Evolutionary conservation across 1,140 invertebrate species (phyloP).

Genomic region (fruit fly (Drosophila melanogaster)): Release_6_plus_ISO1_MT NT_033779.5:7265001-7265500

Average conservation of each 20-base stretch:
- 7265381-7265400: conserved; percentile 46
- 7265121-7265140: conserved; percentile 76
- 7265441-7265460: neutral
- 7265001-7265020: conserved; percentile 8
- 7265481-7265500: neutral
- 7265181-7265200: conserved; percentile 50
- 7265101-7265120: conserved; percentile 27
- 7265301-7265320: conserved; percentile 58
- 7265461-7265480: neutral
- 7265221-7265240: conserved; percentile 33
- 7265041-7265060: conserved; percentile 40
- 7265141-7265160: conserved; percentile 73
- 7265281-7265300: conserved; percentile 38
- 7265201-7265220: conserved; percentile 36
- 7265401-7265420: conserved; percentile 33
- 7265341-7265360: conserved; percentile 72
- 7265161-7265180: conserved; percentile 76
- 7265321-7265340: conserved; percentile 79
- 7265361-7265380: conserved; percentile 80
- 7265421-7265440: conserved; percentile 29
- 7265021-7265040: conserved; percentile 4
- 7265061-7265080: conserved; percentile 38
- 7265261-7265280: conserved; percentile 17
- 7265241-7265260: conserved; percentile 2
- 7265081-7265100: conserved; percentile 11